These are phyloP conservation scores for Dyspetes luteomarginatus DNA, from an alignment of 2,888 invertebrate genomes.

Conservation along the genomic window DNA sequence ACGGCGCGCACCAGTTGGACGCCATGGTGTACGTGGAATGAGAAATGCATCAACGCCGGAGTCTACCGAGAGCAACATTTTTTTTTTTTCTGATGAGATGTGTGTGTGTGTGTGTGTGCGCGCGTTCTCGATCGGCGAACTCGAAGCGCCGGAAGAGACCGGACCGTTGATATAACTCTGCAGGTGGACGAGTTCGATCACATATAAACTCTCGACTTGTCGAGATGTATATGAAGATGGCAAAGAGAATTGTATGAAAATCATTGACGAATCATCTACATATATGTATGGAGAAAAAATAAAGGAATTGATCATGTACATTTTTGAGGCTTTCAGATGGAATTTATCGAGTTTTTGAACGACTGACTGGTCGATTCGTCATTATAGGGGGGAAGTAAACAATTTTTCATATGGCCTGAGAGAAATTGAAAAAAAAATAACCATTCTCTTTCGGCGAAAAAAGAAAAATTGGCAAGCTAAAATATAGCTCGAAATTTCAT, in stretches of 20 bases:
- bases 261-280: no score
- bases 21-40: slow-evolving; percentile 6
- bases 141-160: slow-evolving; percentile 54
- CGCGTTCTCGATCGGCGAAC: slow-evolving; percentile 57
- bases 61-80: slow-evolving; percentile 47
- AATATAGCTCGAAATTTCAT: background rate
- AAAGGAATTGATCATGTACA: no score
- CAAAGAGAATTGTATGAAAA: no score
- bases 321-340: no score
- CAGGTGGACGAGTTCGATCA: slow-evolving; percentile 62
- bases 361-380: no score
- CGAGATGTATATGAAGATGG: background rate
- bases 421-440: no score
- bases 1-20: background rate
- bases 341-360: no score
- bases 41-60: slow-evolving; percentile 49
- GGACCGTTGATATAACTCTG: slow-evolving; percentile 22
- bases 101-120: slow-evolving; percentile 5
- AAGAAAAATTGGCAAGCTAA: background rate
- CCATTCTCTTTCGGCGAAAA: background rate
- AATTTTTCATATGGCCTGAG: no score
- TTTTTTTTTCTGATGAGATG: background rate
- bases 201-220: slow-evolving; percentile 51
- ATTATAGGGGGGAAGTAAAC: no score
- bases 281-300: no score